Evolutionary conservation across 2,113 vertebrate genomes (phyloP).

Genomic region (Phocoena sinus): DNA sequence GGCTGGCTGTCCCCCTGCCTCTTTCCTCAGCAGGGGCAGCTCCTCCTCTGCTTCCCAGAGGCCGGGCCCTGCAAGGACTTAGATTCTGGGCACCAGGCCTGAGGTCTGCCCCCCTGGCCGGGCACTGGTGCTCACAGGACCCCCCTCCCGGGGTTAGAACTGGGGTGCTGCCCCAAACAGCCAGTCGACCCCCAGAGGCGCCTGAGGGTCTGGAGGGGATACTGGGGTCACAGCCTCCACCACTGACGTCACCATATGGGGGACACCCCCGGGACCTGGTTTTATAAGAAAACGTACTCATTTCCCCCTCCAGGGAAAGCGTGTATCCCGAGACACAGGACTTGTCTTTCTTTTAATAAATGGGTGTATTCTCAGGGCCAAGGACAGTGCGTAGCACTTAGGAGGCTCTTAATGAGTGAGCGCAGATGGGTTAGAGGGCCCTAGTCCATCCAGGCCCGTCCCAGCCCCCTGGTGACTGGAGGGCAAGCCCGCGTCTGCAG

Average conservation of each 20-base stretch:
- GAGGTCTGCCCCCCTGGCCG: not conserved
- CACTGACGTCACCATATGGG: not conserved
- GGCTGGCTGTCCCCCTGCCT: accelerated
- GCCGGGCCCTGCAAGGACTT: not conserved
- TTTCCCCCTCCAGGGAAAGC: not conserved
- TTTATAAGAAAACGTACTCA: no score
- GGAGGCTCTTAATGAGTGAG: not conserved
- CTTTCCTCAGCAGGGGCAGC: not conserved
- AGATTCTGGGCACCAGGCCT: not conserved
- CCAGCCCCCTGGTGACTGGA: not conserved
- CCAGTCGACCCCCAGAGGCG: no score
- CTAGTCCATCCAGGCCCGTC: not conserved
- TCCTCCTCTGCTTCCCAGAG: not conserved
- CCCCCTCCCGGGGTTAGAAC: not conserved
- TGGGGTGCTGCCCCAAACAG: not conserved
- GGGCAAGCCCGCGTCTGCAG: not conserved
- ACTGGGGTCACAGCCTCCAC: not conserved
- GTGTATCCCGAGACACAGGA: not conserved
- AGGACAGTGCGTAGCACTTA: not conserved
- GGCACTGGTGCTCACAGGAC: not conserved
- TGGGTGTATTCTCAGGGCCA: not conserved
- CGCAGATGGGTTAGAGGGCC: not conserved
- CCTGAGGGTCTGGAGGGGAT: no score
- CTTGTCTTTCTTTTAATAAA: not conserved
- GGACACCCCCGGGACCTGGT: accelerated